A percentile compares a stretch with the other conserved stretches of the same genome.
Conservation (phyloP, 2,888 invertebrate genomes). For the Ectobius pallidus region DNA sequence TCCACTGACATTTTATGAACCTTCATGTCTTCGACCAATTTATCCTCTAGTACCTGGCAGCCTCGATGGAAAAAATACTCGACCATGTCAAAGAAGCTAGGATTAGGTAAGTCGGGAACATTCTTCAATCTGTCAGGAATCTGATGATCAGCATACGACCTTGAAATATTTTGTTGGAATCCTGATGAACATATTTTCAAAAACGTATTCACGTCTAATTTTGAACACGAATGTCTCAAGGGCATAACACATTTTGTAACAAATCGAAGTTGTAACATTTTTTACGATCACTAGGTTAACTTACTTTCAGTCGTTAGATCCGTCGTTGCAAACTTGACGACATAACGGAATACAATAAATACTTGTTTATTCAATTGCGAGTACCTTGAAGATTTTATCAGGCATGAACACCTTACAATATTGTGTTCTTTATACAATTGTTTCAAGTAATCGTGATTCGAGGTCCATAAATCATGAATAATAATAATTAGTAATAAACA, state of each 20-base stretch:
- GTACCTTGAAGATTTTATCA: too few species aligned
- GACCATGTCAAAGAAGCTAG: constrained; percentile 96
- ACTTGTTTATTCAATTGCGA: too few species aligned
- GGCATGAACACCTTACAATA: too few species aligned
- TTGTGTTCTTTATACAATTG: too few species aligned
- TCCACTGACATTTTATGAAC: constrained; percentile 70
- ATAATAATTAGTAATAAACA: too few species aligned
- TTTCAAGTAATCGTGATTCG: too few species aligned
- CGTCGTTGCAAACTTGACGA: too few species aligned
- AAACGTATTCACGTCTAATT: constrained; percentile 63
- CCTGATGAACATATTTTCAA: constrained; percentile 68
- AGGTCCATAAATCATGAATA: too few species aligned
- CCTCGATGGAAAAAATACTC: constrained; percentile 98
- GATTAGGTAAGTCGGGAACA: constrained; percentile 79
- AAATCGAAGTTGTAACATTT: constrained; percentile 79
- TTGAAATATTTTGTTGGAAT: constrained; percentile 53
- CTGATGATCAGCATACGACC: constrained; percentile 67
- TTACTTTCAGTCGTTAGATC: too few species aligned
- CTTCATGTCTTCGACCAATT: constrained; percentile 88
- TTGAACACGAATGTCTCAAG: constrained; percentile 61
- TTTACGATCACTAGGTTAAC: too few species aligned
- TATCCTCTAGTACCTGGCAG: constrained; percentile 86
- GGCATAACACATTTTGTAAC: constrained; percentile 66
- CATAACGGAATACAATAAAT: too few species aligned
- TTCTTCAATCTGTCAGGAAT: constrained; percentile 85